A percentile compares a stretch with the other conserved stretches of the same genome.
phyloP scores from a whole-genome alignment of 2,888 invertebrate species.

The Bimastos eiseni region DNA sequence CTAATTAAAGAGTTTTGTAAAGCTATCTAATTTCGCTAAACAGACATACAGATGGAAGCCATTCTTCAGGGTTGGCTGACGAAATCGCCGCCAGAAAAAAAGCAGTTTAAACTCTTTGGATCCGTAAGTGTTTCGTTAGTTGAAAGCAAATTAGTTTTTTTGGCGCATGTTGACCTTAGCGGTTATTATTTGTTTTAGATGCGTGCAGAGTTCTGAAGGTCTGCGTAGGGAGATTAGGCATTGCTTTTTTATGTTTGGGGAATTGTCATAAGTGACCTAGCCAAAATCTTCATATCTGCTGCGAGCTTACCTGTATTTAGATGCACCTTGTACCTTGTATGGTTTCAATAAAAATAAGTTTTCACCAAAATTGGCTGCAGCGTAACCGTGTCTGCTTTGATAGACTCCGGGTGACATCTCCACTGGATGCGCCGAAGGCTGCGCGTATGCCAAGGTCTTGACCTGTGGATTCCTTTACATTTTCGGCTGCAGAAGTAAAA shows the following conservation, averaged over 20 bases:
- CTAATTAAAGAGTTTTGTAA: background rate
- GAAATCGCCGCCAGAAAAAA: conserved; percentile 39
- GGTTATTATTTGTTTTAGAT: background rate
- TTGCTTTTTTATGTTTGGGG: background rate
- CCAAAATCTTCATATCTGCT: background rate
- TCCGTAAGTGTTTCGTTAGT: conserved; percentile 28
- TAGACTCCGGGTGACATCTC: no score
- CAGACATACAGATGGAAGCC: conserved; percentile 33
- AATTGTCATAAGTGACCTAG: background rate
- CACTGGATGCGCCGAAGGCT: no score
- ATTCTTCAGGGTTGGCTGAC: conserved; percentile 39
- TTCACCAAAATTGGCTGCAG: no score
- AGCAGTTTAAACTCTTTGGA: conserved; percentile 37
- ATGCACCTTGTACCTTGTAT: background rate
- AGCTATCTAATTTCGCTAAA: background rate
- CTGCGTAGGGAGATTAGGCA: background rate
- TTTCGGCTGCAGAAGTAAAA: no score
- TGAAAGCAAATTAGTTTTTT: background rate
- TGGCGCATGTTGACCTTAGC: background rate
- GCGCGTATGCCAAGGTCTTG: no score
- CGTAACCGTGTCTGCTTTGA: no score
- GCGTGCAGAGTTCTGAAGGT: background rate
- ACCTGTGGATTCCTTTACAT: no score
- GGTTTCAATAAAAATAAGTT: no score
- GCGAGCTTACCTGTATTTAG: background rate